A percentile compares a stretch with the other conserved stretches of the same genome.
phyloP scores from a whole-genome alignment of 1,140 invertebrate species.

The Lasioglossum albipes region DNA sequence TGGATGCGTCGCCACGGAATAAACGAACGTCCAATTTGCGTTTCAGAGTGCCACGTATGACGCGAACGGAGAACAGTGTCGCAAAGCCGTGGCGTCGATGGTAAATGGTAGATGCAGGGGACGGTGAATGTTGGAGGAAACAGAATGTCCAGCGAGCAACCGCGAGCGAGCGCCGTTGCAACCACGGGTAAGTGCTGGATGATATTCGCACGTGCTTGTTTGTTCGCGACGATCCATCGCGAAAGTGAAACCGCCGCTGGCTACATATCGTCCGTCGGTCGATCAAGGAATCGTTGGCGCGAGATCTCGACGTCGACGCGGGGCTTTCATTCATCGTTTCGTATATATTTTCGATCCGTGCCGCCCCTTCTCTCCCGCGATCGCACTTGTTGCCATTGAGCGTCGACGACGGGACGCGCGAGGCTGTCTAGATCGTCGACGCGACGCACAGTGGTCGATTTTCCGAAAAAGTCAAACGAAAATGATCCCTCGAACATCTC shows the following conservation, averaged over 20 bases:
- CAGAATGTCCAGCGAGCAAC: slow-evolving; percentile 70
- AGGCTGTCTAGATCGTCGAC: slow-evolving; percentile 25
- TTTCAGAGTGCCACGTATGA: slow-evolving; percentile 58
- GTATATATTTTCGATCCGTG: slow-evolving; percentile 58
- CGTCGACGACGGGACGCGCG: neutral
- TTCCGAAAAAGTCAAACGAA: too few relatives aligned
- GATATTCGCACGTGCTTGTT: too few relatives aligned
- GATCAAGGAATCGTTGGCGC: slow-evolving; percentile 52
- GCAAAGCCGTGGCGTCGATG: slow-evolving; percentile 37
- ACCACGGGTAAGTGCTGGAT: slow-evolving; percentile 59
- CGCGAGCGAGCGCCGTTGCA: slow-evolving; percentile 56
- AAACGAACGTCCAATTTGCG: slow-evolving; percentile 15
- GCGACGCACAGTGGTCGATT: neutral
- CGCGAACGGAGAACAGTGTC: slow-evolving; percentile 46
- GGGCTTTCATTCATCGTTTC: slow-evolving; percentile 64
- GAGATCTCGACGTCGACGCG: slow-evolving; percentile 53
- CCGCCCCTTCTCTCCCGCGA: slow-evolving; percentile 10
- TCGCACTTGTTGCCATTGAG: slow-evolving; percentile 59
- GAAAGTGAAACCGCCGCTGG: too few relatives aligned
- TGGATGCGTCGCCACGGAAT: too few relatives aligned
- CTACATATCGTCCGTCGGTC: slow-evolving; percentile 11
- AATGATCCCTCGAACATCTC: too few relatives aligned
- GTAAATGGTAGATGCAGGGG: slow-evolving; percentile 66
- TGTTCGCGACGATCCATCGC: neutral
- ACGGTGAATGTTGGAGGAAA: slow-evolving; percentile 60